Base-by-base conservation (phyloP, 2,888 invertebrate genomes). In the Alsophila aescularia region DNA sequence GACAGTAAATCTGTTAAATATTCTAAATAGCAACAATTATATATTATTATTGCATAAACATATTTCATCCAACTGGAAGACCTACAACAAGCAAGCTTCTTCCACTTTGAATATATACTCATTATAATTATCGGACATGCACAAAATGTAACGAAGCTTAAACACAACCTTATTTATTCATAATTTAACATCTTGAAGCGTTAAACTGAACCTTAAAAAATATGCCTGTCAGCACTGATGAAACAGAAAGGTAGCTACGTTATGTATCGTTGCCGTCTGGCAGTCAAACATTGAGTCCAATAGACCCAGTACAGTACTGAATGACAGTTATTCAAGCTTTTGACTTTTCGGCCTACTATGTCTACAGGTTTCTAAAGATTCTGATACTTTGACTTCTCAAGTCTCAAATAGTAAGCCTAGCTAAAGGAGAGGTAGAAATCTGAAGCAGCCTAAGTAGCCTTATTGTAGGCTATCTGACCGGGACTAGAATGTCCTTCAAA, bases 101-200 rank as follows among this genome's bases (percentile, higher is more conserved):
- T 13, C 14, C 32, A 47, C 49, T 52, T 6, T 16, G 31, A 49
- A 34, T 40, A 57, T 59, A 51, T 49, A 49, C 36, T 59, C 54
- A 14, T 42, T 52, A 52, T 27, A 32, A 51, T 32, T 56, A 63
- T 66, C 60, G 42, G 56, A 58, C 57, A 52, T 54, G 59, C 59
- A 51, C 82, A 78, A 78, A n/a, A 83, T 71, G 79, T 83, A 87
- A 83, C 88, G 85, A 84, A 85, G 83, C 88, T 79, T 87, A 85
- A 85, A 83, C 79, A 74, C 79, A 72, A 80, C 72, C 83, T 82
- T 79, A 87, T 87, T n/a, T 87, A 86, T 85, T 87, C 85, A 87
- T 87, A 86, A 81, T 79, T 72, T 71, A 68, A 75, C 77, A 79
- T 79, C 84, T 78, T 81, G 81, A 81, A 80, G 80, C 74, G 77